These are phyloP conservation scores for Raja brachyura DNA, from an alignment of 2,113 vertebrate species.

Conservation along the genomic window DNA sequence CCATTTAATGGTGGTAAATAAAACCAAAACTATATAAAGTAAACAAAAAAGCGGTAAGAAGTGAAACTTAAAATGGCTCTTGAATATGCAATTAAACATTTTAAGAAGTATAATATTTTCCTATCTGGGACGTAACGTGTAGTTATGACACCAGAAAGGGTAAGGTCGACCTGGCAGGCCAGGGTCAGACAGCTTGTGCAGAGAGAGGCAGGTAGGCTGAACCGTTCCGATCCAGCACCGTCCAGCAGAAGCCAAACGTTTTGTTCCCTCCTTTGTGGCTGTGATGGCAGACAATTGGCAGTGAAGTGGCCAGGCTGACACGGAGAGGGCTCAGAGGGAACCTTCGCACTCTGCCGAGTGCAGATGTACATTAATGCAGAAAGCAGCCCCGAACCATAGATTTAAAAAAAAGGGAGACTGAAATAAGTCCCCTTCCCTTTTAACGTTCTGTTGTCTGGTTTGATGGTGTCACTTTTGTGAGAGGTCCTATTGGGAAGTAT, in stretches of 20 bases:
- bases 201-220: background rate
- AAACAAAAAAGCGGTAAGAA: background rate
- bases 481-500: slow-evolving; percentile 91
- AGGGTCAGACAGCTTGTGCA: background rate
- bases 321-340: slow-evolving; percentile 21
- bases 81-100: background rate
- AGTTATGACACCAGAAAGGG: background rate
- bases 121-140: background rate
- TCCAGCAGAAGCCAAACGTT: background rate
- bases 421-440: slow-evolving; percentile 64
- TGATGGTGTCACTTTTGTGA: slow-evolving; percentile 89
- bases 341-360: slow-evolving; percentile 53
- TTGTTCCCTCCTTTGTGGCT: background rate
- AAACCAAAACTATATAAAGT: background rate
- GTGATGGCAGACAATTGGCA: background rate
- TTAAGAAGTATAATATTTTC: background rate
- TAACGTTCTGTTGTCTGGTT: slow-evolving; percentile 91
- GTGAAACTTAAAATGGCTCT: background rate
- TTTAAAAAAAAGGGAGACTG: slow-evolving; percentile 53
- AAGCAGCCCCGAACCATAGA: slow-evolving; percentile 58
- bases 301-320: background rate
- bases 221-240: background rate
- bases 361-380: slow-evolving; percentile 92
- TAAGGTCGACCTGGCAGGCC: background rate
- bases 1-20: background rate